These are phyloP conservation scores for Rhadinocentrus ornatus DNA, from an alignment of 2,797 vertebrate genomes.

Conservation along the genomic window DNA sequence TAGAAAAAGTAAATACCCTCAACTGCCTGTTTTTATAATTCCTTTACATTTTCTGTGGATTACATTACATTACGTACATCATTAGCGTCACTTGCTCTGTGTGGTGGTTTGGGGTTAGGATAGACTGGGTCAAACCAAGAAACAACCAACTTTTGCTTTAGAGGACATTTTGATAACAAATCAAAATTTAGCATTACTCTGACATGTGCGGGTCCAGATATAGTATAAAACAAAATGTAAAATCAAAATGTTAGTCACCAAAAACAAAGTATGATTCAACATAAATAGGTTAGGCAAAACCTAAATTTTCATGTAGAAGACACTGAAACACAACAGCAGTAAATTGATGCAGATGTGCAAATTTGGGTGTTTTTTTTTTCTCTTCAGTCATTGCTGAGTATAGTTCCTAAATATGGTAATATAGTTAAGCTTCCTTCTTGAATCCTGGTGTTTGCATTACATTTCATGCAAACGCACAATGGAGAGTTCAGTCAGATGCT, in stretches of 20 bases:
- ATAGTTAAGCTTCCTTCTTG: neutral
- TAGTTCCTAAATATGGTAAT: neutral
- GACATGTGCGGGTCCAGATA: neutral
- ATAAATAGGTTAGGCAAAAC: neutral
- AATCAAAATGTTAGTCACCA: neutral
- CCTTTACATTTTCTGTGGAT: neutral
- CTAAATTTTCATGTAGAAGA: too few relatives aligned
- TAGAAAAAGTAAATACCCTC: neutral
- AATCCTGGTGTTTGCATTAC: neutral
- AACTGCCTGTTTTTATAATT: neutral
- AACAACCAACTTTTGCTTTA: neutral
- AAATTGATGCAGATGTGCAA: too few relatives aligned
- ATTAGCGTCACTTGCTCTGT: neutral
- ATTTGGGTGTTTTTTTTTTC: too few relatives aligned
- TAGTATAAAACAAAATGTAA: neutral
- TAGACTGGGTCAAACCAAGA: neutral
- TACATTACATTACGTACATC: neutral
- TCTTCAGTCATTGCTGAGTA: too few relatives aligned
- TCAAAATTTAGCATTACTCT: neutral
- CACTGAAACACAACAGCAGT: too few relatives aligned
- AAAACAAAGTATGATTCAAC: neutral
- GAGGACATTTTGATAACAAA: neutral
- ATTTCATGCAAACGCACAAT: too few relatives aligned
- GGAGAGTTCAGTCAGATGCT: too few relatives aligned
- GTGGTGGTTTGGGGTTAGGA: neutral